Evolutionary conservation across 2,113 vertebrate species (phyloP), one percentile per base, ranked within the genome.

Genomic region (Myodes glareolus): DNA sequence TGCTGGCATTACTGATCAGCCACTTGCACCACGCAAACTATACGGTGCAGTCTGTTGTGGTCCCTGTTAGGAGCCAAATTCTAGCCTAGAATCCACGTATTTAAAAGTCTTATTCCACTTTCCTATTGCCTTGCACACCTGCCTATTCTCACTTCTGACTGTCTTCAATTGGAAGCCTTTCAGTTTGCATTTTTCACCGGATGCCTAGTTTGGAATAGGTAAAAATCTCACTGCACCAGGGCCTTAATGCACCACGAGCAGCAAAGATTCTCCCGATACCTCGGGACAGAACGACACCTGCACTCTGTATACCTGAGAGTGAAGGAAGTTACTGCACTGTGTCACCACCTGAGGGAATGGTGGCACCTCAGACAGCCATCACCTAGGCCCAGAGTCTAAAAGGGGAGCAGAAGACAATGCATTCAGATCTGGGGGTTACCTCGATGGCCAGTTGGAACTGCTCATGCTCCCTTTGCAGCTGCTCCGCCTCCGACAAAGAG

Each of bases 381-480:
- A n/a, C 72, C 36, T 17, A 72, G 23, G 33, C 17, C 8, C 63
- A 73, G 39, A 86, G 80, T 47, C 78, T 96, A 76, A 77, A 82
- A 55, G 27, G 73, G 23, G 27, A 68, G 36, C 39, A 45, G 36
- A 95, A 78, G 55, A 27, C 10, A 25, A 78, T 16, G 23, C 4
- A 90, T 52, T 7, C 63, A 80, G 96, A 94, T 88, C 90, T 95
- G 96, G 89, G 96, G 65, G 63, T 99, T 98, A 99, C 99, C 99
- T 99, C 99, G 65, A 99, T 99, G 95, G 99, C 99, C 98, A 99
- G 99, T 97, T 99, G 99, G 98, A 99, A 99, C 98, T 99, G 99
- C 68, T 99, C 99, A 0, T 99, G 99, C 80, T 99, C 99, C 96
- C 99, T 98, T 98, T 99, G 99, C 81, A 99, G 99, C 97, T 99